A percentile compares a stretch with the other conserved stretches of the same genome.
phyloP scores from a whole-genome alignment of 2,888 invertebrate genomes.

The Cyaniris semiargus region DNA sequence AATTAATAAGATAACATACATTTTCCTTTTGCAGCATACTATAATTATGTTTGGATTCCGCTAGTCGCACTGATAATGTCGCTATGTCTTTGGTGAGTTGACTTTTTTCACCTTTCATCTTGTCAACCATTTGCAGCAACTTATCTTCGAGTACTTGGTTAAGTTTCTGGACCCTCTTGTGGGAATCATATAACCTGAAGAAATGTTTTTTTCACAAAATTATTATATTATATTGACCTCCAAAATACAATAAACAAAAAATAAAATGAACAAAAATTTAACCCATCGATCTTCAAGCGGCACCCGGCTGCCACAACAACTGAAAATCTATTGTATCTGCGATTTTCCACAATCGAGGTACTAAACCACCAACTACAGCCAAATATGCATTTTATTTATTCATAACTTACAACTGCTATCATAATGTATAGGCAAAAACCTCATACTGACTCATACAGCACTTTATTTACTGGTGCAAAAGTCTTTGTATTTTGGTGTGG shows the following conservation, averaged over 20 bases:
- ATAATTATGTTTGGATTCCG: conserved; percentile 91
- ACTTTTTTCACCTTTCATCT: conserved; percentile 93
- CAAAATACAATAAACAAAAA: not conserved
- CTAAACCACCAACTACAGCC: no score
- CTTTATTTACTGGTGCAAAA: no score
- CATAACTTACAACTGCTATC: no score
- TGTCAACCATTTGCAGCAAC: conserved; percentile 93
- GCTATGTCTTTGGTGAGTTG: conserved; percentile 93
- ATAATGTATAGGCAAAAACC: no score
- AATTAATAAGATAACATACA: conserved; percentile 74
- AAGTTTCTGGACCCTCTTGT: conserved; percentile 95
- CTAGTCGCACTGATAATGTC: conserved; percentile 89
- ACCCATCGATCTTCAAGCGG: no score
- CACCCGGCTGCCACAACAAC: no score
- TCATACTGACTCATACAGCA: no score
- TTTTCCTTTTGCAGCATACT: conserved; percentile 92
- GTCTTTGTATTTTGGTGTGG: no score
- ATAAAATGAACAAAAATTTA: not conserved
- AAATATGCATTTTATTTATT: no score
- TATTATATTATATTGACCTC: not conserved
- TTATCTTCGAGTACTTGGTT: conserved; percentile 98
- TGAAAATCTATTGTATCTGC: no score
- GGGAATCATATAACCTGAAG: conserved; percentile 93
- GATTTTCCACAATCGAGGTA: no score
- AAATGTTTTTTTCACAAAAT: no score